Conservation (phyloP, 2,113 vertebrate species). For the Emydocephalus ijimae region DNA sequence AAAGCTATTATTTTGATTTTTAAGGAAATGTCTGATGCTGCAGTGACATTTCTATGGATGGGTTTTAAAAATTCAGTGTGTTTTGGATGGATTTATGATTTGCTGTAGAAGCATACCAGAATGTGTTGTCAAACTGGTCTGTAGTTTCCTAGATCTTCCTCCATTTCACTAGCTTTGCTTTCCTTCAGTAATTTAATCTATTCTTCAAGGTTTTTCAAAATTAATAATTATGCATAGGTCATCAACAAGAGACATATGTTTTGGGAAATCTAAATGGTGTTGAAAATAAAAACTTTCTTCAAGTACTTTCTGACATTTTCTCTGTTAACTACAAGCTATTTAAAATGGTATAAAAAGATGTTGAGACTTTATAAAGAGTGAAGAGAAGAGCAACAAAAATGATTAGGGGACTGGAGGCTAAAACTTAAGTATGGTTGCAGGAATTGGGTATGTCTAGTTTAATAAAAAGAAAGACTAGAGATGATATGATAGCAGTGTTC, state of each 20-base stretch:
- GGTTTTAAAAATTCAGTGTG: not conserved
- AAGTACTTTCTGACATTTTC: not conserved
- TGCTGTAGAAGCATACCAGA: not conserved
- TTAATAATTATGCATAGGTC: not conserved
- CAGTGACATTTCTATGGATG: not conserved
- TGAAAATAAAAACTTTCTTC: not conserved
- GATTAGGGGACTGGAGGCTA: not conserved
- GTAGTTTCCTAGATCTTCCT: not conserved
- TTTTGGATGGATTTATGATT: not conserved
- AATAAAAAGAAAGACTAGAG: not conserved
- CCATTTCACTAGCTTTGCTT: not conserved
- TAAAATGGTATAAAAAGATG: not conserved
- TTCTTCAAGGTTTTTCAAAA: not conserved
- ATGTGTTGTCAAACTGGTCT: not conserved
- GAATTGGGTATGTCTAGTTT: not conserved
- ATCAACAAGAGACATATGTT: not conserved
- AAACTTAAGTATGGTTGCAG: not conserved
- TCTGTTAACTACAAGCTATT: not conserved
- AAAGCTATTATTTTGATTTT: not conserved
- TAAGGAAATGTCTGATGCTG: not conserved
- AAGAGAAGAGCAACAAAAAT: not conserved
- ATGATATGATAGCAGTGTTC: not conserved
- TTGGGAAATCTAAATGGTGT: not conserved
- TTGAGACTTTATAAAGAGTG: not conserved
- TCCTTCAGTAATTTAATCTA: not conserved